These are phyloP conservation scores for Micrasema minimum DNA, from an alignment of 1,140 invertebrate species.

Conservation along the genomic window DNA sequence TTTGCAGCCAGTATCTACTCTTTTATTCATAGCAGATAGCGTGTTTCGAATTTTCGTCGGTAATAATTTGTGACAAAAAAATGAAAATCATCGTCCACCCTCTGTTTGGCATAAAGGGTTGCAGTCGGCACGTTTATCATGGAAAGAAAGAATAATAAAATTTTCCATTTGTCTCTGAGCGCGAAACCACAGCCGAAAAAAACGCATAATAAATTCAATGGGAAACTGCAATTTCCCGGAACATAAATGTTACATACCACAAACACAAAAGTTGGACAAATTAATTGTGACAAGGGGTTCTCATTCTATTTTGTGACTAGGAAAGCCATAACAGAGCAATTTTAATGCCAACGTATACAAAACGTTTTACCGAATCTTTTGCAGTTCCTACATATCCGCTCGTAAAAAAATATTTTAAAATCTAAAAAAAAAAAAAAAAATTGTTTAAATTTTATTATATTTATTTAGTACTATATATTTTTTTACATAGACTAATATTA, in stretches of 20 bases:
- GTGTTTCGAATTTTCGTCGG: constrained; percentile 18
- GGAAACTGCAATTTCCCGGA: constrained; percentile 39
- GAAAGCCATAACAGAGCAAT: too few species aligned
- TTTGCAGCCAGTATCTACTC: constrained; percentile 1
- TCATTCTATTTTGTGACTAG: too few species aligned
- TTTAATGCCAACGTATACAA: too few species aligned
- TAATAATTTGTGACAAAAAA: constrained; percentile 18
- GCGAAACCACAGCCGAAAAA: constrained; percentile 31
- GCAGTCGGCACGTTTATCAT: constrained; percentile 39
- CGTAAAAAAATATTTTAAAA: too few species aligned
- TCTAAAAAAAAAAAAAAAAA: too few species aligned
- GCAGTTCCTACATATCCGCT: too few species aligned
- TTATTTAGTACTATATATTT: too few species aligned
- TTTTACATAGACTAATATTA: too few species aligned
- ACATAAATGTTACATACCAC: constrained; percentile 27
- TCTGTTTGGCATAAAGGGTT: constrained; percentile 16
- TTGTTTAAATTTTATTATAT: too few species aligned
- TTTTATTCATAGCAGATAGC: constrained; percentile 15
- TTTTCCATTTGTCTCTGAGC: constrained; percentile 42
- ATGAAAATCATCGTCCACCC: constrained; percentile 8
- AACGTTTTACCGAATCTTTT: too few species aligned
- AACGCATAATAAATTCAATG: constrained; percentile 43
- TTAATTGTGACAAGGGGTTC: constrained; percentile 13
- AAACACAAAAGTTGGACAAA: constrained; percentile 25
- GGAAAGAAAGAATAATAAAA: constrained; percentile 44